Conservation (phyloP, 2,888 invertebrate species). For the Erebia epiphron region DNA sequence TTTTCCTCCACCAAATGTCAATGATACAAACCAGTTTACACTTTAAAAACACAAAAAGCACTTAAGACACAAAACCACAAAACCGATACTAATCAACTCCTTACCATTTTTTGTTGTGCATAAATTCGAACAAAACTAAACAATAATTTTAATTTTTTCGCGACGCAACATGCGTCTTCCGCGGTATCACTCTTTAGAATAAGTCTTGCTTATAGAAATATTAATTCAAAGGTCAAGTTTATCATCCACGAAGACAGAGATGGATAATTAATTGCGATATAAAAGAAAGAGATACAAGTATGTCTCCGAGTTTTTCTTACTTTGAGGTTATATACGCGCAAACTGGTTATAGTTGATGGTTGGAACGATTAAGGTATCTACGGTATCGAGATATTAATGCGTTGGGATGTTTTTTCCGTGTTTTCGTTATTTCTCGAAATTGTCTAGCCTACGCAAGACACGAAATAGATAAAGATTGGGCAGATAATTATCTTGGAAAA, state of each 20-base stretch:
- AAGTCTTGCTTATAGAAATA: conserved; percentile 51
- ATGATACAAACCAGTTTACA: conserved; percentile 10
- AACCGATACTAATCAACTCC: conserved; percentile 12
- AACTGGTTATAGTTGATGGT: conserved; percentile 62
- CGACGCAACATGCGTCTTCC: conserved; percentile 49
- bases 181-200: conserved; percentile 55
- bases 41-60: conserved; percentile 3
- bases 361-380: conserved; percentile 47
- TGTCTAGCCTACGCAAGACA: not conserved
- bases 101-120: conserved; percentile 35
- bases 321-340: conserved; percentile 51
- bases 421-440: conserved; percentile 11
- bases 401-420: conserved; percentile 25
- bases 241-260: conserved; percentile 57
- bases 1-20: conserved; percentile 28
- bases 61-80: conserved; percentile 8
- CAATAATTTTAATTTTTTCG: conserved; percentile 9
- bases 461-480: not conserved
- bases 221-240: conserved; percentile 68
- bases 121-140: conserved; percentile 20
- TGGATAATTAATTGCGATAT: conserved; percentile 36
- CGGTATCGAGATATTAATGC: conserved; percentile 17
- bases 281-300: conserved; percentile 47
- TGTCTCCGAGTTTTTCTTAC: conserved; percentile 41
- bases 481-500: not conserved